A percentile compares a stretch with the other conserved stretches of the same genome.
phyloP scores from a whole-genome alignment of 2,113 vertebrate species.

The Herpetotheres cachinnans region DNA sequence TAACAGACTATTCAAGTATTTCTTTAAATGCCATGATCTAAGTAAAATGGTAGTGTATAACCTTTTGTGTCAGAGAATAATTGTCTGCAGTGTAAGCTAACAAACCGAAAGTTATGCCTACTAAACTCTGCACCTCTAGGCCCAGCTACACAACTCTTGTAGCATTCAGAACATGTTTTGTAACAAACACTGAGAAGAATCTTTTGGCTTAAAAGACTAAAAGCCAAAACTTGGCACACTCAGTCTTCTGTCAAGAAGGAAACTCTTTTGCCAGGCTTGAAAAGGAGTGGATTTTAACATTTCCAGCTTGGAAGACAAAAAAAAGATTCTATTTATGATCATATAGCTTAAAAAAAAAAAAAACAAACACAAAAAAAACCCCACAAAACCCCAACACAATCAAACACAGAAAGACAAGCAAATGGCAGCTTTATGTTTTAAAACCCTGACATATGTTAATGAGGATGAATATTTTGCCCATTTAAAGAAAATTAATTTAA shows the following conservation, averaged over 20 bases:
- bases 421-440: not conserved
- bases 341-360: not conserved
- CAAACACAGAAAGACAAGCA: not conserved
- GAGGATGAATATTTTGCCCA: not conserved
- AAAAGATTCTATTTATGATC: not conserved
- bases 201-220: not conserved
- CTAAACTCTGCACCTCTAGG: not conserved
- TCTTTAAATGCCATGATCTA: not conserved
- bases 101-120: not conserved
- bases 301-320: not conserved
- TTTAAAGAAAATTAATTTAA: conserved; percentile 33
- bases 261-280: conserved; percentile 9
- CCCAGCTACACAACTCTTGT: not conserved
- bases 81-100: not conserved
- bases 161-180: not conserved
- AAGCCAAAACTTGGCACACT: not conserved
- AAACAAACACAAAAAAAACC: not conserved
- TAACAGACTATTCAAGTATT: not conserved
- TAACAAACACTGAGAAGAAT: not conserved
- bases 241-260: not conserved
- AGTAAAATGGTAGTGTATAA: not conserved
- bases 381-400: not conserved
- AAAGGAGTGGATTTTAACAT: not conserved
- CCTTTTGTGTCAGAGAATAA: not conserved
- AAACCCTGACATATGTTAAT: not conserved